These are phyloP conservation scores for Enteromius trimaculatus DNA, from an alignment of 2,797 vertebrate species.

Conservation along the genomic window DNA sequence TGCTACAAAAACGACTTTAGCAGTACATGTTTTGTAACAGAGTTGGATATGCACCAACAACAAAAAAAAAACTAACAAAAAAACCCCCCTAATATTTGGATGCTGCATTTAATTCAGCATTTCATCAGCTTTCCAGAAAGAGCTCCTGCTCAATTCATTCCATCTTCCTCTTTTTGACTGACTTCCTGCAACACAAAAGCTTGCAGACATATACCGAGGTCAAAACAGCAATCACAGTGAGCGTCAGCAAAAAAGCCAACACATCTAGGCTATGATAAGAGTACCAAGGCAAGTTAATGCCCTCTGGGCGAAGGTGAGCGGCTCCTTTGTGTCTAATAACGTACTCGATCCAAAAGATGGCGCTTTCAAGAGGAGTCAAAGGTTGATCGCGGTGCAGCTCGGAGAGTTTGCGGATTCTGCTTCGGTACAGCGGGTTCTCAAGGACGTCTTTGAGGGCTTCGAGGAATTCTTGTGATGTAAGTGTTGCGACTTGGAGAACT, in stretches of 20 bases:
- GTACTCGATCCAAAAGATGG: constrained; percentile 30
- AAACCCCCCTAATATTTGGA: not conserved
- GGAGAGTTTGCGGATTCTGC: constrained; percentile 5
- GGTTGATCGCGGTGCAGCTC: constrained; percentile 17
- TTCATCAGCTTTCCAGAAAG: not conserved
- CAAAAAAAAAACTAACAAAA: no score
- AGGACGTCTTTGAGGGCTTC: constrained; percentile 9
- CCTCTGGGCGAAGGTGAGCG: constrained; percentile 14
- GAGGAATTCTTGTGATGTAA: constrained; percentile 7
- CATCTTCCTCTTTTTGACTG: constrained; percentile 34
- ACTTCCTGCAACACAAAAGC: constrained; percentile 19
- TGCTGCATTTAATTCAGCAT: not conserved
- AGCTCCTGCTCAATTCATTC: not conserved
- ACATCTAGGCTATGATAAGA: constrained; percentile 45
- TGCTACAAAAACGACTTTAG: not conserved
- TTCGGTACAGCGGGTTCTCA: constrained; percentile 11
- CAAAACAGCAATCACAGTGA: not conserved
- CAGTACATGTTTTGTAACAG: not conserved
- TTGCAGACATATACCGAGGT: constrained; percentile 15
- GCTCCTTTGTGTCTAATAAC: constrained; percentile 30
- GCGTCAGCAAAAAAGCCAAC: not conserved
- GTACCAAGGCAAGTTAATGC: constrained; percentile 18
- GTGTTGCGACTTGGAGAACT: constrained; percentile 20
- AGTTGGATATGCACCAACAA: no score
- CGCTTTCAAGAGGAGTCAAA: constrained; percentile 9